Conservation (phyloP, 2,888 invertebrate genomes). For the Sthenelais limicola region DNA sequence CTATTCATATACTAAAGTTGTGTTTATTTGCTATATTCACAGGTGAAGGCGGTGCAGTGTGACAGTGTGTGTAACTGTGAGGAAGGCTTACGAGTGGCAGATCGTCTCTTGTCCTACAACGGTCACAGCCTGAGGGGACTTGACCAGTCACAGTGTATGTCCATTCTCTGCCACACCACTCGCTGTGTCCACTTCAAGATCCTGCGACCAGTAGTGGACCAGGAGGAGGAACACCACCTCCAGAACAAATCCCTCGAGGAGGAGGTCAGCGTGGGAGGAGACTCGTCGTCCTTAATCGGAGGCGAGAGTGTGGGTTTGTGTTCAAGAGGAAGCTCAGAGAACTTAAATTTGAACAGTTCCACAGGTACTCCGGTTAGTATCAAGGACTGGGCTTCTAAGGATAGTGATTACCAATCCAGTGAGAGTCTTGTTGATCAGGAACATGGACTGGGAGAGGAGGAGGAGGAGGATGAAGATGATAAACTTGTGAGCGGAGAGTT, state of each 20-base stretch:
- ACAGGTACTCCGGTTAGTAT: neutral
- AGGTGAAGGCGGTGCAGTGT: constrained; percentile 9
- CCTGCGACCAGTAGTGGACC: constrained; percentile 61
- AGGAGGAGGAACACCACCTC: constrained; percentile 9
- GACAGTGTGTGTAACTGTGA: constrained; percentile 74
- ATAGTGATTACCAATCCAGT: constrained; percentile 37
- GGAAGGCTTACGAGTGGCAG: constrained; percentile 86
- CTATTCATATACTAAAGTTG: neutral
- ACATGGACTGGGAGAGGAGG: neutral
- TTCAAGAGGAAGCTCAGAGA: too few relatives aligned
- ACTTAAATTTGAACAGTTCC: too few relatives aligned
- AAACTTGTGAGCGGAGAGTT: neutral
- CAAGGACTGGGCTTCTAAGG: constrained; percentile 22
- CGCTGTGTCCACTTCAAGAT: constrained; percentile 86
- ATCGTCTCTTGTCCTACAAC: constrained; percentile 92
- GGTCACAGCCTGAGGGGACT: constrained; percentile 83
- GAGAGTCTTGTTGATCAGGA: constrained; percentile 33
- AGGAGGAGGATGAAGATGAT: neutral
- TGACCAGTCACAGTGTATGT: constrained; percentile 89
- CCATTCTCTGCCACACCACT: constrained; percentile 88
- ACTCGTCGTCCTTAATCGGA: too few relatives aligned
- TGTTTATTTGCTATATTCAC: neutral
- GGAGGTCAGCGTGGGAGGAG: too few relatives aligned
- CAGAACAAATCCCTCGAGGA: neutral
- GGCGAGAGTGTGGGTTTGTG: too few relatives aligned